phyloP scores from a whole-genome alignment of 2,113 vertebrate species.

The Neotragus pygmaeus region DNA sequence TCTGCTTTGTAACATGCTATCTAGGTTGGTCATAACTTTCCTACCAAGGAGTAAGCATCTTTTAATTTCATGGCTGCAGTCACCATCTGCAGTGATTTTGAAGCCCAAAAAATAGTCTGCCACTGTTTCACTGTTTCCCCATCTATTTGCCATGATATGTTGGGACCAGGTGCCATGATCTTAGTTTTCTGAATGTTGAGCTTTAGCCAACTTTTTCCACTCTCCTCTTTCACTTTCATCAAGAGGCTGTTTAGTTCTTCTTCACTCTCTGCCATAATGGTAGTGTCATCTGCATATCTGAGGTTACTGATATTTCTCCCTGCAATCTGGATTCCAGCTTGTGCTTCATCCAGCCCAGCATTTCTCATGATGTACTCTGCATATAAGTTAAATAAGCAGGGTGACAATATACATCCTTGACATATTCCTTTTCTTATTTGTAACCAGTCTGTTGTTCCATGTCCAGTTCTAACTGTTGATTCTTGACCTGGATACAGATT shows the following conservation, averaged over 20 bases:
- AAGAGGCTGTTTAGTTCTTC: background rate
- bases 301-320: background rate
- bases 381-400: background rate
- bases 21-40: background rate
- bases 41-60: background rate
- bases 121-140: background rate
- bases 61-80: background rate
- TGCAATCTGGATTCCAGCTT: background rate
- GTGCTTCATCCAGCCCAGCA: background rate
- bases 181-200: background rate
- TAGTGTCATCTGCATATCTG: background rate
- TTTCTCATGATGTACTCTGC: background rate
- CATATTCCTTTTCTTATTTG: background rate
- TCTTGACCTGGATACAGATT: background rate
- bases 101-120: background rate
- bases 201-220: background rate
- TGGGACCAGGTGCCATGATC: background rate
- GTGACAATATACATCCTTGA: background rate
- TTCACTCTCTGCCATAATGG: background rate
- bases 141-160: background rate
- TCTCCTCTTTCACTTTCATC: background rate
- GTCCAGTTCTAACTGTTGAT: background rate
- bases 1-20: background rate
- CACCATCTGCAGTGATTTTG: background rate
- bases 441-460: background rate